These are phyloP conservation scores for Acanthosepion esculentum DNA, from an alignment of 2,888 invertebrate genomes.

Conservation along the genomic window DNA sequence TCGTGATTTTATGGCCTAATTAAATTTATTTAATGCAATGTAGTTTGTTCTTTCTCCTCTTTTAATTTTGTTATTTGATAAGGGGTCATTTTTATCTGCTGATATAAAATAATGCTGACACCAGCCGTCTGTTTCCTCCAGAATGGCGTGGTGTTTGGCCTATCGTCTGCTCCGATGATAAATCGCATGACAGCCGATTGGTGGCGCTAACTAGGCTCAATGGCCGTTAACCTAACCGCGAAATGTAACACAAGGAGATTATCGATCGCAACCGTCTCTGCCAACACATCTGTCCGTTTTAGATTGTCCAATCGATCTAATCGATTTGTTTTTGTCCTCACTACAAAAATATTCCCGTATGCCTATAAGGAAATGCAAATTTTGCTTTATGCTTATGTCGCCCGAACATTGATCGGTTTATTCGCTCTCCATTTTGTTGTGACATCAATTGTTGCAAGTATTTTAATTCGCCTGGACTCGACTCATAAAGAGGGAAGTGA, in stretches of 20 bases:
- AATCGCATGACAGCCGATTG: slow-evolving; percentile 4
- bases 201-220: slow-evolving; percentile 11
- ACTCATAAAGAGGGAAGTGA: background rate
- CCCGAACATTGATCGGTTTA: background rate
- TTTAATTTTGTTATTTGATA: background rate
- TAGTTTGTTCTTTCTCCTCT: background rate
- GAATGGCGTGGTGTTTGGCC: background rate
- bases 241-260: background rate
- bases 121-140: background rate
- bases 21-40: background rate
- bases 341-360: background rate
- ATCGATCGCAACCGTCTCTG: background rate
- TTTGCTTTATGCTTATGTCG: background rate
- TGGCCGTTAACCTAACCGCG: background rate
- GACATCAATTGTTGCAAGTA: background rate
- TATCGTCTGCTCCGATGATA: background rate
- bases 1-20: background rate
- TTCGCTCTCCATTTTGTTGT: background rate
- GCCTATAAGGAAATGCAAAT: background rate
- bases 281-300: background rate
- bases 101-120: background rate
- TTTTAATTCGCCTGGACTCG: background rate
- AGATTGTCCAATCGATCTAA: background rate
- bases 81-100: background rate
- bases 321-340: background rate